These are phyloP conservation scores for Chlamydotis undulata DNA, from an alignment of 2,113 vertebrate species.

Conservation along the genomic window DNA sequence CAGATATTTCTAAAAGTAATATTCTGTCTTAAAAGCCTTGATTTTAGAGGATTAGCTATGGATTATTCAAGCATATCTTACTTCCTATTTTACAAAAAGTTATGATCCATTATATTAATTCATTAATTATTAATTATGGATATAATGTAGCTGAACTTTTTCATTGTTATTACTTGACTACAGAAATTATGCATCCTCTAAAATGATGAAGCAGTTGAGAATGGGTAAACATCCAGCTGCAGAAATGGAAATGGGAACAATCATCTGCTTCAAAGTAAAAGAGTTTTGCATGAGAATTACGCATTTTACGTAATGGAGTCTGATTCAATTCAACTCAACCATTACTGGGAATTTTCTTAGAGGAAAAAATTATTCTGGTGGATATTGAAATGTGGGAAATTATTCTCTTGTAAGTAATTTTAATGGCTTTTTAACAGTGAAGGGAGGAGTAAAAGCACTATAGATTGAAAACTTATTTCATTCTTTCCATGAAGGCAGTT, in stretches of 20 bases:
- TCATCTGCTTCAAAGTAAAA: constrained; percentile 1
- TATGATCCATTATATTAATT: not conserved
- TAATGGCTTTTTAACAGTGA: constrained; percentile 18
- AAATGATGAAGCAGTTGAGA: not conserved
- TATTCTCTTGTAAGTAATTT: not conserved
- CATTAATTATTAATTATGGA: not conserved
- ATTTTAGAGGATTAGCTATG: not conserved
- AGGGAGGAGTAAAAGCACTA: not conserved
- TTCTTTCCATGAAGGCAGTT: constrained; percentile 14
- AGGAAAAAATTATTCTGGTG: not conserved
- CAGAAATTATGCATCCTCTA: not conserved
- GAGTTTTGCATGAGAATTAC: constrained; percentile 3
- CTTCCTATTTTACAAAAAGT: not conserved
- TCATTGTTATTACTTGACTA: not conserved
- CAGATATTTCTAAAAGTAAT: not conserved
- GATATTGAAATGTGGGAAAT: constrained; percentile 28
- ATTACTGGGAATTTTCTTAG: not conserved
- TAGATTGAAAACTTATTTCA: not conserved
- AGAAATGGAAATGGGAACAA: not conserved
- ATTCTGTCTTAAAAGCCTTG: not conserved
- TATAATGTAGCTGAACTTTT: not conserved
- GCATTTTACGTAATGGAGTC: not conserved
- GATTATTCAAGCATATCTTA: not conserved
- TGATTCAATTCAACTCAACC: constrained; percentile 3
- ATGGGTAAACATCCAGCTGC: not conserved